These are phyloP conservation scores for Phania funesta DNA, from an alignment of 2,888 invertebrate genomes.

Conservation along the genomic window DNA sequence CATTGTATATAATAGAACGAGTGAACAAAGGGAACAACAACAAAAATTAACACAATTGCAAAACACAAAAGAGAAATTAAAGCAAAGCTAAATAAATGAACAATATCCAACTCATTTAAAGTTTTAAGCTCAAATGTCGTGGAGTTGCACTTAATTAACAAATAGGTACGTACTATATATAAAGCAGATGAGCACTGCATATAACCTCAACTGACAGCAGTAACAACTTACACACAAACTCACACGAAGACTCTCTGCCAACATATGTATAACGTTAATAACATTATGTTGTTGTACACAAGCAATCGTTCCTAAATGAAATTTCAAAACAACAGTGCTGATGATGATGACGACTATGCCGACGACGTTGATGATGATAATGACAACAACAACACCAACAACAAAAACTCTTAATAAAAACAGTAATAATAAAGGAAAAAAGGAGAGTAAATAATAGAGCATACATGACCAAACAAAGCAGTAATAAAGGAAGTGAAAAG, in stretches of 20 bases:
- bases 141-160: constrained; percentile 78
- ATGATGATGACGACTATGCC: constrained; percentile 6
- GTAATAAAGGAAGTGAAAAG: constrained; percentile 52
- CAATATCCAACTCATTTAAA: constrained; percentile 54
- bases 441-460: constrained; percentile 34
- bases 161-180: constrained; percentile 69
- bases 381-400: constrained; percentile 25
- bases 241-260: background rate
- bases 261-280: constrained; percentile 9
- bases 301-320: background rate
- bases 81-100: constrained; percentile 54
- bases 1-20: background rate
- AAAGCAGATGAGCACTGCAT: constrained; percentile 73
- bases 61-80: constrained; percentile 22
- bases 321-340: constrained; percentile 39
- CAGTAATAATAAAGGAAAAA: constrained; percentile 17
- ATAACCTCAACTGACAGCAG: constrained; percentile 76
- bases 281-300: constrained; percentile 27
- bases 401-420: constrained; percentile 11
- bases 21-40: background rate
- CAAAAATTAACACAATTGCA: background rate
- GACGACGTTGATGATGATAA: constrained; percentile 9
- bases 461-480: background rate
- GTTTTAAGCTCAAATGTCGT: constrained; percentile 69
- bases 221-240: background rate